A percentile compares a stretch with the other conserved stretches of the same genome.
Conservation (phyloP, 2,797 vertebrate species). For the Halcyon smyrnensis region DNA sequence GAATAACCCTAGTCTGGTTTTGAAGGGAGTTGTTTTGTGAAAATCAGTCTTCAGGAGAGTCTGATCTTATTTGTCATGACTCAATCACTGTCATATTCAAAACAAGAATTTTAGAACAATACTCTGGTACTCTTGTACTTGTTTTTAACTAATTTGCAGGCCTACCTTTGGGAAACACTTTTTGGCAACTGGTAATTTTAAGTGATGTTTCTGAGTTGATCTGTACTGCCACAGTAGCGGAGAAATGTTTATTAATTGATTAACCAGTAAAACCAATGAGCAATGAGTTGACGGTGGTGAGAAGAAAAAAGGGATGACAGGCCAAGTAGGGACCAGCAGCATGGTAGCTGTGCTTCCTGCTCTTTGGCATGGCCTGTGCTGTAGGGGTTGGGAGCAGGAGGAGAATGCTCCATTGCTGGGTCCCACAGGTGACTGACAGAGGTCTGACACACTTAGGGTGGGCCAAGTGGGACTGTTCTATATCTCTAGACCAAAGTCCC, state of each 20-base stretch:
- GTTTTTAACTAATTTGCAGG: background rate
- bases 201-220: background rate
- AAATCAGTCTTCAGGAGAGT: background rate
- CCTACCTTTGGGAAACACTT: background rate
- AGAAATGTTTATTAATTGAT: background rate
- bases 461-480: background rate
- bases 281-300: background rate
- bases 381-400: background rate
- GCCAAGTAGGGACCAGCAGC: background rate
- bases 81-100: background rate
- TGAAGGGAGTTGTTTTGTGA: background rate
- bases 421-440: background rate
- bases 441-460: background rate
- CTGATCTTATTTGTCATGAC: background rate
- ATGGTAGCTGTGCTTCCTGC: background rate
- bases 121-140: background rate
- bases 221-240: background rate
- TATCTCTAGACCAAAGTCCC: background rate
- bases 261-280: background rate
- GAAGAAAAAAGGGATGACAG: background rate
- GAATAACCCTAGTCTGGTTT: background rate
- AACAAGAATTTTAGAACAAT: background rate
- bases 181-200: background rate
- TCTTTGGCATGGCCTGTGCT: background rate
- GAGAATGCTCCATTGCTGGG: background rate